Conservation (phyloP, 1,140 invertebrate genomes). For the Drosophila nasuta region DNA sequence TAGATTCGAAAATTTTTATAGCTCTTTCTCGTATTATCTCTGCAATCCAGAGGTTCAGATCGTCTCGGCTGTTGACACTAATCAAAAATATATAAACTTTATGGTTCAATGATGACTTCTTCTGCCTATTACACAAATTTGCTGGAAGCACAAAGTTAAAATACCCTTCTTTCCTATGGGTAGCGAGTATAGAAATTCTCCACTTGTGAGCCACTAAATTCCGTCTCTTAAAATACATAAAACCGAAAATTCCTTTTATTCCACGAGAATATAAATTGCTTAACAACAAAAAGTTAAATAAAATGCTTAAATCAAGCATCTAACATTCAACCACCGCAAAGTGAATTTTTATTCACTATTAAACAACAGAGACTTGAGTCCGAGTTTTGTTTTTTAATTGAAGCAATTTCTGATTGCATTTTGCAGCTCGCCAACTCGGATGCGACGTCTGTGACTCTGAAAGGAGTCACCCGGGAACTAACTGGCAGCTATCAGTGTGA, state of each 20-base stretch:
- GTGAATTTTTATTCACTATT: conserved; percentile 26
- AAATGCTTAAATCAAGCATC: background rate
- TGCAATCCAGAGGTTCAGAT: too few relatives aligned
- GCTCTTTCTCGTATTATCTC: too few relatives aligned
- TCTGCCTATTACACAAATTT: too few relatives aligned
- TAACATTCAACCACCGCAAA: background rate
- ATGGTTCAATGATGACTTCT: too few relatives aligned
- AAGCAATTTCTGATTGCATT: conserved; percentile 5
- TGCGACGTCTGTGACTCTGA: conserved; percentile 87
- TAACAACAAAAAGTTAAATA: background rate
- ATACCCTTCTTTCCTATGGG: too few relatives aligned
- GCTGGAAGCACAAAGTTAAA: too few relatives aligned
- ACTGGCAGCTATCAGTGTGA: conserved; percentile 90
- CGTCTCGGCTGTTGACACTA: too few relatives aligned
- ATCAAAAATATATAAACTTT: too few relatives aligned
- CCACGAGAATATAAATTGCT: background rate
- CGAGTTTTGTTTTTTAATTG: conserved; percentile 14
- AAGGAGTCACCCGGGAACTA: conserved; percentile 87
- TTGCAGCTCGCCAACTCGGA: conserved; percentile 87
- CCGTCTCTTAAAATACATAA: background rate
- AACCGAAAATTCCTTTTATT: background rate
- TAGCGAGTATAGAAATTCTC: too few relatives aligned
- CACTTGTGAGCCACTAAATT: too few relatives aligned
- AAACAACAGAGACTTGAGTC: conserved; percentile 9
- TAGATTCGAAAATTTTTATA: too few relatives aligned